Evolutionary conservation across 2,113 vertebrate genomes (phyloP).

Genomic region (Erythrolamprus reginae): DNA sequence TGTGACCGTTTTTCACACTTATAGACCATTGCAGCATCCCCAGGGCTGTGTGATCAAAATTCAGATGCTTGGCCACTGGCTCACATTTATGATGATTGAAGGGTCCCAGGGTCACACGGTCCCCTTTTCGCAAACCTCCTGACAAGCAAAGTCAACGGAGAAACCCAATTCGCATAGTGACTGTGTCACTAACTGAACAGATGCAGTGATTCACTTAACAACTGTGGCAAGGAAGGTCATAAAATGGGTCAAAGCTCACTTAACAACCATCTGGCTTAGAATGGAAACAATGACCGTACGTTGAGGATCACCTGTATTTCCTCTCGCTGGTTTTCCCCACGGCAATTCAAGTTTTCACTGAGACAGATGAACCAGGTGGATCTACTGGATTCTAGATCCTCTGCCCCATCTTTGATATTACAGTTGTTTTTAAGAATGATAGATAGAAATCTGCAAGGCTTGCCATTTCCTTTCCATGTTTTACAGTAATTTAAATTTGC

Average conservation of each 20-base stretch:
- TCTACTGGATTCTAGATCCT: neutral
- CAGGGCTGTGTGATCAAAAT: neutral
- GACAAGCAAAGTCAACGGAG: too few relatives aligned
- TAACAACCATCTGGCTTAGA: neutral
- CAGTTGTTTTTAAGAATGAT: neutral
- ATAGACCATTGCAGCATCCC: neutral
- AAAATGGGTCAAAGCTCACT: too few relatives aligned
- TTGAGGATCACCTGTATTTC: neutral
- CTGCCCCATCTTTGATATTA: neutral
- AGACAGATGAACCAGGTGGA: neutral
- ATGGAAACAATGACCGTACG: too few relatives aligned
- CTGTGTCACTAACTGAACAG: neutral
- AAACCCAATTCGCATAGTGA: neutral
- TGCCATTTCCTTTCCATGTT: neutral
- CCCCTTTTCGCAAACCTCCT: too few relatives aligned
- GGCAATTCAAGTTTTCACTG: neutral
- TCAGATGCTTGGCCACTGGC: neutral
- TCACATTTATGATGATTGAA: neutral
- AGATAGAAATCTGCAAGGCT: neutral
- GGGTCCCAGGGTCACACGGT: too few relatives aligned
- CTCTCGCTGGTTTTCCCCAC: neutral
- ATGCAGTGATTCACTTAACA: neutral
- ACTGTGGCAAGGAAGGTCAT: too few relatives aligned
- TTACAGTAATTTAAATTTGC: constrained; percentile 4
- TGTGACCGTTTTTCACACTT: neutral